Evolutionary conservation across 2,888 invertebrate species (phyloP).

Genomic region (Acleris emargana): DNA sequence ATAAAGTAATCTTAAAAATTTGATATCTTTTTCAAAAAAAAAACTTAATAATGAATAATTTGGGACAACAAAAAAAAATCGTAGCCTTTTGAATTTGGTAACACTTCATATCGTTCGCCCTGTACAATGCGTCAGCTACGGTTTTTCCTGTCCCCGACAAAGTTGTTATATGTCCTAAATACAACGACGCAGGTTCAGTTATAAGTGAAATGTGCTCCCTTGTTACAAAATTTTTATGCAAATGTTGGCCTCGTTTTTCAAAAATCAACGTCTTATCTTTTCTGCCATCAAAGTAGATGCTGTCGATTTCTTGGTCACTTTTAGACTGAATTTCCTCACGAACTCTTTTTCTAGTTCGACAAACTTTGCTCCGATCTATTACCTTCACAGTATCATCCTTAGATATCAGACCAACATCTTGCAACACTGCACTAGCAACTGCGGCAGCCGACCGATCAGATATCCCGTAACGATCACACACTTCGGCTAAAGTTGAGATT

Average conservation of each 20-base stretch:
- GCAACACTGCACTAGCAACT: conserved; percentile 8
- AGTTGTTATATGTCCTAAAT: conserved; percentile 9
- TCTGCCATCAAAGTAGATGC: conserved; percentile 3
- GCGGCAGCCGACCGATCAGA: conserved; percentile 3
- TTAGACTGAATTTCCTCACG: neutral
- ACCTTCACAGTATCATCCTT: neutral
- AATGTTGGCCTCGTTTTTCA: conserved; percentile 10
- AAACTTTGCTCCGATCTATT: conserved; percentile 8
- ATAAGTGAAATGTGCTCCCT: conserved; percentile 5
- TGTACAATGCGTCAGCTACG: neutral
- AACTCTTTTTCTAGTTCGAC: conserved; percentile 1
- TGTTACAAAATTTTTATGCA: conserved; percentile 13
- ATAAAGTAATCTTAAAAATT: no score
- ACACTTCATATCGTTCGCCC: no score
- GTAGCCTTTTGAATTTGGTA: no score
- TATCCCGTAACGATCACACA: conserved; percentile 7
- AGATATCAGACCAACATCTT: conserved; percentile 7
- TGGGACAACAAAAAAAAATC: no score
- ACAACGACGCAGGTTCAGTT: conserved; percentile 6
- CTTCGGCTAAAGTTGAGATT: conserved; percentile 5
- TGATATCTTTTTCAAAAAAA: no score
- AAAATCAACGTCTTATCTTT: conserved; percentile 12
- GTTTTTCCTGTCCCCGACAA: conserved; percentile 4
- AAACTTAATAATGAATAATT: no score
- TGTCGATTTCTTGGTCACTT: conserved; percentile 4